Evolutionary conservation across 2,797 vertebrate genomes (phyloP), one percentile per base, ranked within the genome.

Genomic region (Pygocentrus nattereri): DNA sequence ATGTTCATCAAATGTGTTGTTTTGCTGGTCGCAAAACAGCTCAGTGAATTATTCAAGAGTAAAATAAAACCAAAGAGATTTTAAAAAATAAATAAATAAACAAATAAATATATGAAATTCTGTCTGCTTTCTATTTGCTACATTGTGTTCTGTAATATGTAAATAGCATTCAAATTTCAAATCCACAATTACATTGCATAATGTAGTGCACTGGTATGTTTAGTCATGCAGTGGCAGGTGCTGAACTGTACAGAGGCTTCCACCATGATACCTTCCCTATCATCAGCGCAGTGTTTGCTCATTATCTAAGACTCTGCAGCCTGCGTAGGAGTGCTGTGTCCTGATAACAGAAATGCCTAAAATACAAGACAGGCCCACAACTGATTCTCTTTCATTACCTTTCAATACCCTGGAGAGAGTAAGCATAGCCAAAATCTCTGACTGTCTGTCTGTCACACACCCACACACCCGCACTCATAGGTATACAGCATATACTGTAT

Each of bases 301-400:
- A 64, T 64, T 64, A 64, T 64, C 34, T 19, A 64, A 64, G 61
- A 34, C 27, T 18, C 31, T 31, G 61, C 61, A 34, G 27, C 13
- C 27, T 64, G 30, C 34, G 61, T 64, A 18, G 30, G 30, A 31
- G 30, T 64, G 61, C 18, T 64, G 30, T 31, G 19, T 34, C 30
- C 61, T 27, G 58, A 61, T 61, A 64, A 64, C 27, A 64, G 61
- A 34, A 19, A 31, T 18, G 19, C 61, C 61, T 61, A 61, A 64
- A 31, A 64, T 19, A 18, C 27, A 19, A 64, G 27, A 64, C 61
- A 18, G 30, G 61, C 8, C 16, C 61, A 31, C 61, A 6, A 64
- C 18, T 64, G 61, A 64, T 64, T 64, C 30, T 16, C 30, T 64
- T 61, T 64, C 16, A 64, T 64, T 59, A 25, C n/a, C n/a, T 27